phyloP scores from a whole-genome alignment of 2,113 vertebrate species.

The Platycercus adscitus region DNA sequence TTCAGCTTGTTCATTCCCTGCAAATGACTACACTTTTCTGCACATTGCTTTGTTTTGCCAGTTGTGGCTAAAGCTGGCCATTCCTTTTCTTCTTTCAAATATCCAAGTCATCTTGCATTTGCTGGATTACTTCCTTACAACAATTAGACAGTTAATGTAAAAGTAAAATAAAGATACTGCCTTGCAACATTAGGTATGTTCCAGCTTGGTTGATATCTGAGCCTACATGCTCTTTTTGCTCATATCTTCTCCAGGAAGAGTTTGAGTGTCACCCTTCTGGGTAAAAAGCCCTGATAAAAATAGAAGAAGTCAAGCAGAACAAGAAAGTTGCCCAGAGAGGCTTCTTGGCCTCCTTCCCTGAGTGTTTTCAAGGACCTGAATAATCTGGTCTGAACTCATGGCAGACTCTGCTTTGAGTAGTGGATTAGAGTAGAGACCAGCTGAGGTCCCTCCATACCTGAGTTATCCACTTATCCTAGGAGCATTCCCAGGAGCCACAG shows the following conservation, averaged over 20 bases:
- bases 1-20: background rate
- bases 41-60: background rate
- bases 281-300: background rate
- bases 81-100: background rate
- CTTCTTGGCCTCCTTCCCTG: background rate
- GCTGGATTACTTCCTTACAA: background rate
- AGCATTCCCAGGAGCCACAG: background rate
- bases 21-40: background rate
- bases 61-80: background rate
- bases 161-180: background rate
- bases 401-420: background rate
- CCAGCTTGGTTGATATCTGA: background rate
- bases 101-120: background rate
- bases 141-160: background rate
- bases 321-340: background rate
- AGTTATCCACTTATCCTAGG: background rate
- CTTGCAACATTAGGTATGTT: rapidly evolving
- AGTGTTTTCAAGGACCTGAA: background rate
- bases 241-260: background rate
- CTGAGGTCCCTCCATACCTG: background rate
- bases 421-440: background rate
- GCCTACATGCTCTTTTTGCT: background rate
- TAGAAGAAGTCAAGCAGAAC: background rate
- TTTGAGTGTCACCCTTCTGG: background rate
- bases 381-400: background rate